Conservation (phyloP, 2,797 vertebrate genomes). For the Brotula barbata region DNA sequence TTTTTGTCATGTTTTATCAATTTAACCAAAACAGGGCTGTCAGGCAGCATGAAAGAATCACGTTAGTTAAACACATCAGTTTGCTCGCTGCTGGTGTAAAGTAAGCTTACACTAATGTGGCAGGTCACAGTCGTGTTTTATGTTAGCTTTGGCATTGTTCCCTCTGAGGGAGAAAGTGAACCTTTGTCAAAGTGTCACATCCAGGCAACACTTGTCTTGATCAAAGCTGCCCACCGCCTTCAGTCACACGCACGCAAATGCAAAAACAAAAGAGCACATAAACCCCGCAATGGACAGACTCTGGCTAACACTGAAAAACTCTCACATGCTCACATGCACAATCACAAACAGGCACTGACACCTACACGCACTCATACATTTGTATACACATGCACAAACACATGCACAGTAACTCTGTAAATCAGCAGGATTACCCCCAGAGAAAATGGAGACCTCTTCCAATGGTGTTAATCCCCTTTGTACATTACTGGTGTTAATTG, state of each 20-base stretch:
- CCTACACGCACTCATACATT: conserved; percentile 5
- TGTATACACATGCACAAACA: conserved; percentile 12
- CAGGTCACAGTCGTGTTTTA: conserved; percentile 49
- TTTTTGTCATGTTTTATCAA: neutral
- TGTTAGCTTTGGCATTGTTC: conserved; percentile 52
- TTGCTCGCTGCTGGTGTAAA: conserved; percentile 4
- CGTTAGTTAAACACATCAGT: neutral
- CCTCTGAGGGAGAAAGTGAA: conserved; percentile 43
- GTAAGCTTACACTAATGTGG: conserved; percentile 31
- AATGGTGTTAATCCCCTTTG: conserved; percentile 63
- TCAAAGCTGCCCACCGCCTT: conserved; percentile 49
- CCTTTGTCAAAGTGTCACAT: conserved; percentile 58
- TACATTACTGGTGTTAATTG: conserved; percentile 75
- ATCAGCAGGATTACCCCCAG: conserved; percentile 34
- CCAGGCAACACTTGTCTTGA: conserved; percentile 49
- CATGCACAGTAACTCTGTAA: neutral
- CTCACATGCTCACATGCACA: too few species aligned
- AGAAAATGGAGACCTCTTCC: conserved; percentile 33
- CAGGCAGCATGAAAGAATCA: conserved; percentile 4
- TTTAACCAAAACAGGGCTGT: conserved; percentile 15
- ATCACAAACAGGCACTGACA: conserved; percentile 2
- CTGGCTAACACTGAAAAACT: conserved; percentile 3
- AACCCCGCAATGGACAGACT: conserved; percentile 6
- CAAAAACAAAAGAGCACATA: conserved; percentile 8
- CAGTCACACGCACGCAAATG: neutral